These are phyloP conservation scores for Aporrectodea caliginosa DNA, from an alignment of 1,140 invertebrate species.

Conservation along the genomic window DNA sequence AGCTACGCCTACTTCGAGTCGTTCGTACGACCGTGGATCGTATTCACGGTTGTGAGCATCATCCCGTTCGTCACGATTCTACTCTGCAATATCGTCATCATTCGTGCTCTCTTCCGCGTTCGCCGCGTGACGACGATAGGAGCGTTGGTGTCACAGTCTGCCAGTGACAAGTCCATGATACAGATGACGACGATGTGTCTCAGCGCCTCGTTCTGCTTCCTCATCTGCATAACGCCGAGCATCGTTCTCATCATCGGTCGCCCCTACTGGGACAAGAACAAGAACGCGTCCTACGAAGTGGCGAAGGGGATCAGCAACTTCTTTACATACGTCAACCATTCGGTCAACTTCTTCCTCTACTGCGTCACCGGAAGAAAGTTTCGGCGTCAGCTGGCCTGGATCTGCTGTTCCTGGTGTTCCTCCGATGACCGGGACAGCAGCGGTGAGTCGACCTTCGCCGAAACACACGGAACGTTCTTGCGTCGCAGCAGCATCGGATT, in stretches of 20 bases:
- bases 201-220: conserved; percentile 15
- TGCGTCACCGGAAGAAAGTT: conserved; percentile 35
- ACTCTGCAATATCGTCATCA: conserved; percentile 23
- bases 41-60: too few relatives aligned
- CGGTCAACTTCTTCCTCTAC: conserved; percentile 39
- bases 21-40: too few relatives aligned
- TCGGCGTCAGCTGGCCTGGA: conserved; percentile 29
- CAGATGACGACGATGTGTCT: conserved; percentile 31
- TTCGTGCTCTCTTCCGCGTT: conserved; percentile 4
- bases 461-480: too few relatives aligned
- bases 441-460: too few relatives aligned
- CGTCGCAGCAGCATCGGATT: too few relatives aligned
- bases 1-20: conserved; percentile 14
- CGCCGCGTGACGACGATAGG: neutral
- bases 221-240: conserved; percentile 21
- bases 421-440: too few relatives aligned
- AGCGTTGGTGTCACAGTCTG: neutral
- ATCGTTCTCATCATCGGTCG: conserved; percentile 28
- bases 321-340: conserved; percentile 36
- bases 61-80: too few relatives aligned
- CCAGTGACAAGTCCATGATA: conserved; percentile 21
- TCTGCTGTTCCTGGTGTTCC: too few relatives aligned
- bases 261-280: conserved; percentile 27
- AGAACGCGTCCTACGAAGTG: conserved; percentile 20
- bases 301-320: conserved; percentile 24